Evolutionary conservation across 2,797 vertebrate genomes (phyloP).

Genomic region (Microcaecilia unicolor): DNA sequence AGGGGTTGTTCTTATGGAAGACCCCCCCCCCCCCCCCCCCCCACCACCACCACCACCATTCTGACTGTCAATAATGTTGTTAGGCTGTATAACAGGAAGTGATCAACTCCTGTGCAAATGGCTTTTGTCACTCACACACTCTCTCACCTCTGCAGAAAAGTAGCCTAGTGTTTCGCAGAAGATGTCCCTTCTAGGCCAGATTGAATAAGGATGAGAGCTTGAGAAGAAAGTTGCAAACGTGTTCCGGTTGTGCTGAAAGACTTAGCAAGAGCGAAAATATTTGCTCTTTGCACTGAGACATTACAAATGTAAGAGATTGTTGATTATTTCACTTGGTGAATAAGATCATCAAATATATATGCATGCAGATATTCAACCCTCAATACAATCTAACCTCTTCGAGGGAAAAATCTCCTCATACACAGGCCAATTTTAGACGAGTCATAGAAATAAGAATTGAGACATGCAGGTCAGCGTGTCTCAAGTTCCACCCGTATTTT

Average conservation of each 20-base stretch:
- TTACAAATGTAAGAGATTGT: neutral
- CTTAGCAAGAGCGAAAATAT: neutral
- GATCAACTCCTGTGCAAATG: slow-evolving; percentile 18
- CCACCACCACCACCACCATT: too few relatives aligned
- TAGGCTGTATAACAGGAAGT: slow-evolving; percentile 21
- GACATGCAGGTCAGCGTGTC: too few relatives aligned
- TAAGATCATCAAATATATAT: neutral
- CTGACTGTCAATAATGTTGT: slow-evolving; percentile 25
- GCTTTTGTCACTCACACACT: slow-evolving; percentile 7
- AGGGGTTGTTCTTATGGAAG: too few relatives aligned
- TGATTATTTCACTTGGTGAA: neutral
- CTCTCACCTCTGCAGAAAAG: neutral
- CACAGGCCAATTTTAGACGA: too few relatives aligned
- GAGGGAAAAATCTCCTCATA: too few relatives aligned
- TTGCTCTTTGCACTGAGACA: neutral
- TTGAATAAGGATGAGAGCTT: neutral
- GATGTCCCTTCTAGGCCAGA: neutral
- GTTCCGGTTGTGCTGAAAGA: too few relatives aligned
- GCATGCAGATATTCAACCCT: neutral
- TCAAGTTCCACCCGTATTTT: too few relatives aligned
- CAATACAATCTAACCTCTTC: too few relatives aligned
- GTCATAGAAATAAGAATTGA: too few relatives aligned
- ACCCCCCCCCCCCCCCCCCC: too few relatives aligned
- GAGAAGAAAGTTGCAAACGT: too few relatives aligned
- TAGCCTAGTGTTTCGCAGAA: neutral